phyloP scores from a whole-genome alignment of 2,888 invertebrate genomes.

The Athripsodes cinereus region DNA sequence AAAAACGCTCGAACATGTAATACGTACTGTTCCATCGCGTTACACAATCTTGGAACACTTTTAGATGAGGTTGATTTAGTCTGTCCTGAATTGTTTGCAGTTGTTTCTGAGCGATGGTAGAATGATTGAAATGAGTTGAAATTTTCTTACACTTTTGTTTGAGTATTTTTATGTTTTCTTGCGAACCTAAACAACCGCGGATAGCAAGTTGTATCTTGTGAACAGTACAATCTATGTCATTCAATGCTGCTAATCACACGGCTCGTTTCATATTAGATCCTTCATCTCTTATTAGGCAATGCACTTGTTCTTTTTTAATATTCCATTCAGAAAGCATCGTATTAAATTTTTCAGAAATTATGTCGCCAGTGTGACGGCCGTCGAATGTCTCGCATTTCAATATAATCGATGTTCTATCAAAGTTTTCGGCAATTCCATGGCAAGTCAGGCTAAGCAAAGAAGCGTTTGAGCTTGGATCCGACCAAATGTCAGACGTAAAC shows the following conservation, averaged over 20 bases:
- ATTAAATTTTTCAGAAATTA: neutral
- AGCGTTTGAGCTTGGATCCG: neutral
- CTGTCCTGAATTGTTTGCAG: neutral
- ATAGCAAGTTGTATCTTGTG: slow-evolving; percentile 1
- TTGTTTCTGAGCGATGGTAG: neutral
- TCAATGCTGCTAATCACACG: neutral
- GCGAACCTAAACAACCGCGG: neutral
- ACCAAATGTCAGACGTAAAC: slow-evolving; percentile 3
- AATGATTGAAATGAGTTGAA: neutral
- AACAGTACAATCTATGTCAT: neutral
- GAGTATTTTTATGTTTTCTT: slow-evolving; percentile 1
- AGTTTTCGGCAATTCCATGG: neutral
- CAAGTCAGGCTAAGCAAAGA: slow-evolving; percentile 3
- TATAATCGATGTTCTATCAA: neutral
- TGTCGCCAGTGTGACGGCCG: neutral
- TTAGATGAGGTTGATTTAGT: no score
- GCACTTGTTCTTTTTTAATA: neutral
- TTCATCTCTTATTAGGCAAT: neutral
- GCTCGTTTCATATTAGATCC: slow-evolving; percentile 4
- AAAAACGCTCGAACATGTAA: no score
- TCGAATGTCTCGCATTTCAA: slow-evolving; percentile 2
- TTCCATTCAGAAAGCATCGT: neutral
- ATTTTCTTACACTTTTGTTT: slow-evolving; percentile 2
- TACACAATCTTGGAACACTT: no score
- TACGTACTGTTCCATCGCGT: no score